Base-by-base conservation (phyloP, 2,888 invertebrate species). In the Masnerella sp. region DNA sequence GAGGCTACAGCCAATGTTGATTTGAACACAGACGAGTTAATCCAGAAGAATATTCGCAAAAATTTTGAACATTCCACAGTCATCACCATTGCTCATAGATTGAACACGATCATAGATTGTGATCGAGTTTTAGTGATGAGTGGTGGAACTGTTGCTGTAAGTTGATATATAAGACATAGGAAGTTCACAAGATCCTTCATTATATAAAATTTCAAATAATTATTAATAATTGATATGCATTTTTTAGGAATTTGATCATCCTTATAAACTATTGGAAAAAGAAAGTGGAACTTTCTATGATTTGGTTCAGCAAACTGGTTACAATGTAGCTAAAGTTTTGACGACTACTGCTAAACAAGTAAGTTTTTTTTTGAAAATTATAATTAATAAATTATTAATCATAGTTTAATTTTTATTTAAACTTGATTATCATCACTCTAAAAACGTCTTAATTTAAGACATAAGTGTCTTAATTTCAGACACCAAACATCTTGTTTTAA, bases 1-100 rank as follows among this genome's bases (percentile, higher is more conserved):
- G 97, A 97, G 88, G 96, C 97, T 14, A 97, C 97, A 0, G 96
- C 96, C 3, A 96, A 96, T 85, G 96, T 97, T 5, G 96, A 97
- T 88, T 51, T 74, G 11, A 93, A 93, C 91, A 91, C 90, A 2
- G 90, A 91, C 78, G 87, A 85, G 0, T 79, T 90, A 25, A 91
- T 91, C 72, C 91, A 91, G 76, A 82, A 87, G 67, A 90, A 90
- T 0, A 89, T 91, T 17, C 82, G 90, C 49, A 85, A 86, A 17
- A 89, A 90, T 78, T 91, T 91, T 79, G 79, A 80, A 9, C 80
- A 87, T 8, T 91, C 90, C 70, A 90, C 90, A 1, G 91, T 91
- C 4, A 84, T 91, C 15, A 91, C 90, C 0, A 90, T 91, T 20
- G 91, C 91, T 34, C 91, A 91, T 81, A 88, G 91, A 28, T 87